Evolutionary conservation across 1,140 invertebrate species (phyloP), one percentile per base, ranked within the genome.

Genomic region (Diachasma alloeum): DNA sequence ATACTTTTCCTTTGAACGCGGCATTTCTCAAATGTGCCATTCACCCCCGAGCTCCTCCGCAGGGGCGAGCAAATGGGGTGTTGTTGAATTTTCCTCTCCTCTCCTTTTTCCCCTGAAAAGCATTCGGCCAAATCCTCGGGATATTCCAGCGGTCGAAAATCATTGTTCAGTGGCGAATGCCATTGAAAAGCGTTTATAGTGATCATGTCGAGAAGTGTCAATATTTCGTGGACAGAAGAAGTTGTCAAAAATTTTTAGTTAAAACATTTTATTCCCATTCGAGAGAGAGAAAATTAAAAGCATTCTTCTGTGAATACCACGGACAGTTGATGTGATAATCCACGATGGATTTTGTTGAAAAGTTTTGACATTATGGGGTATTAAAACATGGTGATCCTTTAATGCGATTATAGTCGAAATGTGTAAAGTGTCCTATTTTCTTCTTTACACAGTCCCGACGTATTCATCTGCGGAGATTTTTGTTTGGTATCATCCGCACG

Each of bases 141-240:
- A 11, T 24, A 63, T 63, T 63, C 59, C 19, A 31, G 59, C 24
- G 59, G 59, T 63, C 48, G 24, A 63, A 19, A 63, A 63, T 63
- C 59, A 63, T 63, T 63, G 59, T 63, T 63, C 59, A 17, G 11
- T n/a, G 48, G 59, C 24, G 19, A 26, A 31, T 26, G 59, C 6
- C 24, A 63, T 63, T 63, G 59, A 31, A 63, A 63, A 63, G 13
- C 59, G 59, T 63, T 63, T 63, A 63, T 63, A 63, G 59, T 63
- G 59, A 63, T 63, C 59, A 63, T 63, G 59, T 63, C 59, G 15
- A 63, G 2, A 11, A 22, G 59, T 63, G 59, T 63, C 59, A 63
- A 63, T 63, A 63, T 63, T 63, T 22, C 59, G 19, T 63, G 31
- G 31, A 31, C 59, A 63, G 4, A 26, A 26, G 11, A 26, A 63